Evolutionary conservation across 2,113 vertebrate species (phyloP), one percentile per base, ranked within the genome.

Genomic region (Phalacrocorax aristotelis): DNA sequence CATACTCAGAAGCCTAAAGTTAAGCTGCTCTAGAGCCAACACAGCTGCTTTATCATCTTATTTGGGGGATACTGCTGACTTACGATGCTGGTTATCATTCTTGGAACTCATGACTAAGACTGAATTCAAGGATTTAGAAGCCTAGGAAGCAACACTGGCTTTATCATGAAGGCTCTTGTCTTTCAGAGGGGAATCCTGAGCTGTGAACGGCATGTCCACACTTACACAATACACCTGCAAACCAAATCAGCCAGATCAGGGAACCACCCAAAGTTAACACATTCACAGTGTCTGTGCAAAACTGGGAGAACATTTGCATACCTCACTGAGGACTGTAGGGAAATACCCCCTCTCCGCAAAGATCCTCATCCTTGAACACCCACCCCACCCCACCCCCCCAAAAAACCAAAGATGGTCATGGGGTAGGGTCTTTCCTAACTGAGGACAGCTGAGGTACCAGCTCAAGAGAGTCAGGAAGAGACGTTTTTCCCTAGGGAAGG

Each of bases 1-100:
- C 96, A 97, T 55, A 62, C 92, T 96, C 93, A 96, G 89, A 97
- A 97, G 93, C 75, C 78, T 88, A 13, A 95, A 97, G 96, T 91
- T 93, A 83, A 91, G 95, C 82, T 82, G 58, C 78, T 95, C 87
- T 87, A 94, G 94, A 96, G 93, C 95, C 94, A 96, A 94, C 97
- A 95, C 94, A 97, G 95, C 95, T 97, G 93, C 87, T 95, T 94
- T 96, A 96, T 40, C 83, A 60, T 91, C 89, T 95, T 96, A 62
- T 85, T 70, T 72, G 84, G 71, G 84, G 87, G 84, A 72, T 94
- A 23, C 81, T 93, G 93, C 91, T 97, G 91, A 93, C 74, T 95
- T 89, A 87, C 52, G 71, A 15, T 48, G 75, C 74, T 87, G 72
- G 64, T 14, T 57, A 66, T 54, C 83, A 3, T 75, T 49, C 77